Conservation (phyloP, 1,140 invertebrate genomes). For the Apis laboriosa region DNA sequence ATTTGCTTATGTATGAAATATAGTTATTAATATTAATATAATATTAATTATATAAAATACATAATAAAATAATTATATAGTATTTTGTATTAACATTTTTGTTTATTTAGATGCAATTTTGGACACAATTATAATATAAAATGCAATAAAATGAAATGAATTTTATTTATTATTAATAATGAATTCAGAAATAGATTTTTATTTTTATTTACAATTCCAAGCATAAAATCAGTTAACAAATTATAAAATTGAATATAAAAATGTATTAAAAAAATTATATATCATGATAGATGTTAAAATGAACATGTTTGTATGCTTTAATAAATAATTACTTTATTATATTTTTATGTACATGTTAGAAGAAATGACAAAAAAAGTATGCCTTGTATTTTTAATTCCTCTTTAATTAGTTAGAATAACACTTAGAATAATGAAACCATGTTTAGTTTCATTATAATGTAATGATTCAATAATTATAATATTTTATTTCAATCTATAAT, state of each 20-base stretch:
- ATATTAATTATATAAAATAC: not conserved
- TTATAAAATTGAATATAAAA: conserved; percentile 24
- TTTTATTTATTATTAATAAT: not conserved
- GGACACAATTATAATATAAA: not conserved
- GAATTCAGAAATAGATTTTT: not conserved
- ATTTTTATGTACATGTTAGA: conserved; percentile 56
- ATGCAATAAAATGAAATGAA: not conserved
- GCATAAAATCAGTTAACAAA: not conserved
- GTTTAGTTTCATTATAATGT: too few species aligned
- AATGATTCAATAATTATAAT: not conserved
- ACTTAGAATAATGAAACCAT: not conserved
- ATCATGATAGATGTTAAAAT: conserved; percentile 41
- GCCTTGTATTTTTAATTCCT: conserved; percentile 9
- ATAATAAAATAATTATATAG: not conserved
- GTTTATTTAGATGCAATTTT: conserved; percentile 8
- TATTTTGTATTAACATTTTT: not conserved
- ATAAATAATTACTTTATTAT: conserved; percentile 63
- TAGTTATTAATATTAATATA: conserved; percentile 11
- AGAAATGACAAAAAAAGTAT: conserved; percentile 24
- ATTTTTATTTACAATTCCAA: conserved; percentile 5
- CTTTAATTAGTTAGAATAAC: not conserved
- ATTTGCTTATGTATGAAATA: conserved; percentile 24
- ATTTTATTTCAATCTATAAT: not conserved
- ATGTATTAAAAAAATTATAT: conserved; percentile 7
- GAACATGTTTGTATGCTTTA: conserved; percentile 57